Evolutionary conservation across 2,888 invertebrate species (phyloP).

Genomic region (Leucozona laternaria): DNA sequence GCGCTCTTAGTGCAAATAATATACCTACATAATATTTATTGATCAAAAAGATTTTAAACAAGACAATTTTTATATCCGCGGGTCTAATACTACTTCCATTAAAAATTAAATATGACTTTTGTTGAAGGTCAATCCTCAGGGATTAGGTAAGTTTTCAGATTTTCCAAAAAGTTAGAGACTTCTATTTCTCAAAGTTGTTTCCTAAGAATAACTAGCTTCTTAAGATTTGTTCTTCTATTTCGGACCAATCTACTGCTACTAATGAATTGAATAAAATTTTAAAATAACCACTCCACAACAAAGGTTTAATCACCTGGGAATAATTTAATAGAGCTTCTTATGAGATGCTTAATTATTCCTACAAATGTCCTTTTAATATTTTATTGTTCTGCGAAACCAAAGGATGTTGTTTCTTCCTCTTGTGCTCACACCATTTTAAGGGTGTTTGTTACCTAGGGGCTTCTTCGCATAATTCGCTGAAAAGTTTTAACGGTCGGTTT

Average conservation of each 20-base stretch:
- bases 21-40: too few relatives aligned
- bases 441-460: neutral
- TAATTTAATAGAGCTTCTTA: slow-evolving; percentile 64
- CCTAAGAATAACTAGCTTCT: neutral
- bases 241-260: neutral
- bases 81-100: too few relatives aligned
- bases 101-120: too few relatives aligned
- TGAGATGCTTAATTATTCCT: slow-evolving; percentile 63
- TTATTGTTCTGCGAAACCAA: slow-evolving; percentile 41
- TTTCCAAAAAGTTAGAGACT: too few relatives aligned
- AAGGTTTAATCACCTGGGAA: slow-evolving; percentile 48
- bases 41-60: too few relatives aligned
- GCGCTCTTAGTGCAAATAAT: too few relatives aligned
- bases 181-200: neutral
- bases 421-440: neutral
- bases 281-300: neutral
- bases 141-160: too few relatives aligned
- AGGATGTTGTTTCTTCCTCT: slow-evolving; percentile 41
- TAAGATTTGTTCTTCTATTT: slow-evolving; percentile 40
- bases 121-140: too few relatives aligned
- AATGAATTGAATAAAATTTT: slow-evolving; percentile 57
- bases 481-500: slow-evolving; percentile 59
- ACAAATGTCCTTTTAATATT: slow-evolving; percentile 71
- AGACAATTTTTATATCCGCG: too few relatives aligned
- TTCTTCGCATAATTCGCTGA: slow-evolving; percentile 29